phyloP scores from a whole-genome alignment of 2,113 vertebrate species.

The Galemys pyrenaicus region DNA sequence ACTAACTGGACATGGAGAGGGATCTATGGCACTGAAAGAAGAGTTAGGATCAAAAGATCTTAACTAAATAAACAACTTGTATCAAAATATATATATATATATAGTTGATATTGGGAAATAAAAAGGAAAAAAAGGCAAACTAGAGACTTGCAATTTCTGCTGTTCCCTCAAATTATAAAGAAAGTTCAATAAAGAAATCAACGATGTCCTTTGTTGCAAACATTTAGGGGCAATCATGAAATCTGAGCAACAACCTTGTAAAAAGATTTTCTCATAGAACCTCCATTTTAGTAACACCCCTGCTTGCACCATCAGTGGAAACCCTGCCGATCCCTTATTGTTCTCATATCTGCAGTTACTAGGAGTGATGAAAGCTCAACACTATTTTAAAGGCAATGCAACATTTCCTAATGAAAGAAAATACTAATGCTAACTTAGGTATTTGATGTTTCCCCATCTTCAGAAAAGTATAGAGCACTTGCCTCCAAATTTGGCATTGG shows the following conservation, averaged over 20 bases:
- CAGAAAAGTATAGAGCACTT: slow-evolving; percentile 5
- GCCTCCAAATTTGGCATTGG: not conserved
- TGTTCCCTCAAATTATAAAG: slow-evolving; percentile 32
- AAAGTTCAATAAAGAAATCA: not conserved
- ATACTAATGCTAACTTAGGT: not conserved
- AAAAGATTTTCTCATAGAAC: slow-evolving; percentile 36
- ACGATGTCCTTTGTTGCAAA: not conserved
- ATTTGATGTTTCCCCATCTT: not conserved
- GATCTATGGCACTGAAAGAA: not conserved
- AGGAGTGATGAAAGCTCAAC: not conserved
- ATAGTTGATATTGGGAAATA: not conserved
- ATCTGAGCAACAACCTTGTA: not conserved
- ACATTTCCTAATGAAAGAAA: not conserved
- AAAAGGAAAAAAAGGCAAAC: not conserved
- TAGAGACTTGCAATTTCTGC: not conserved
- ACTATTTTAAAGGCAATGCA: slow-evolving; percentile 13
- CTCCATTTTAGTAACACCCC: not conserved
- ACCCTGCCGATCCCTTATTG: not conserved
- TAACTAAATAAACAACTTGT: not conserved
- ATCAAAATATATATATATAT: too few relatives aligned
- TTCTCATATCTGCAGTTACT: slow-evolving; percentile 16
- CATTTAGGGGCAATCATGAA: not conserved
- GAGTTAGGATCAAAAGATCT: not conserved
- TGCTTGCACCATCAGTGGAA: not conserved
- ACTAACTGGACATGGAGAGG: not conserved